These are phyloP conservation scores for Drosophila orosa DNA, from an alignment of 1,140 invertebrate genomes.

Conservation along the genomic window DNA sequence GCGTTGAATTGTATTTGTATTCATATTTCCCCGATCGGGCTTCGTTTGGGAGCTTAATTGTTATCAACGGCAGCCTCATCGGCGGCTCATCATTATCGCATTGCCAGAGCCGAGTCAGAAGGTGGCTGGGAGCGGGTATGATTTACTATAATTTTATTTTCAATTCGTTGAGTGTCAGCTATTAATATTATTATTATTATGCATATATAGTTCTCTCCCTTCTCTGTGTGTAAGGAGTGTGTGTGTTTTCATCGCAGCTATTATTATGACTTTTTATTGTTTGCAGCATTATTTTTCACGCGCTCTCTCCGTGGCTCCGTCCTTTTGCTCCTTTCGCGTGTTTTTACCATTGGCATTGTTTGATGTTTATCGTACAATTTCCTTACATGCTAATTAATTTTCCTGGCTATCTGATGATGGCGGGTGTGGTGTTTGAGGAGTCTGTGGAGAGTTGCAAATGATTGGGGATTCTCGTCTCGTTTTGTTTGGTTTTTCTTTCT, in stretches of 20 bases:
- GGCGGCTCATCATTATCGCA: constrained; percentile 67
- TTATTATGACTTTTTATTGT: constrained; percentile 69
- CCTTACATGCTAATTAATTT: constrained; percentile 77
- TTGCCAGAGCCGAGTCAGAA: constrained; percentile 8
- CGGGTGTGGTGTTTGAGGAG: background rate
- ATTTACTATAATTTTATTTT: constrained; percentile 79
- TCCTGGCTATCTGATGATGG: constrained; percentile 34
- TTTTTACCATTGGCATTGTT: constrained; percentile 48
- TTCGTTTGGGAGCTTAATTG: constrained; percentile 64
- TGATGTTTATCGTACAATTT: constrained; percentile 74
- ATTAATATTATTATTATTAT: constrained; percentile 74
- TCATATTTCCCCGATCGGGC: constrained; percentile 40
- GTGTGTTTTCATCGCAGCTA: constrained; percentile 60
- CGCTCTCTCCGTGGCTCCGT: constrained; percentile 13
- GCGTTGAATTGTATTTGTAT: constrained; percentile 28
- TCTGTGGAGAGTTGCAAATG: constrained; percentile 32
- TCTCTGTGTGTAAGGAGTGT: constrained; percentile 1
- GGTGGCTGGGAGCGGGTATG: constrained; percentile 40
- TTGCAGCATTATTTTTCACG: constrained; percentile 45
- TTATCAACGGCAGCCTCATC: constrained; percentile 57
- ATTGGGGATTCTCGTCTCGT: constrained; percentile 22
- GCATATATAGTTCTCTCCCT: constrained; percentile 37
- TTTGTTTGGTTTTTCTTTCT: constrained; percentile 11
- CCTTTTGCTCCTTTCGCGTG: constrained; percentile 7
- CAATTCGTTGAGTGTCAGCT: constrained; percentile 77